A percentile compares a stretch with the other conserved stretches of the same genome.
Conservation (phyloP, 2,888 invertebrate genomes). For the Xestia xanthographa region DNA sequence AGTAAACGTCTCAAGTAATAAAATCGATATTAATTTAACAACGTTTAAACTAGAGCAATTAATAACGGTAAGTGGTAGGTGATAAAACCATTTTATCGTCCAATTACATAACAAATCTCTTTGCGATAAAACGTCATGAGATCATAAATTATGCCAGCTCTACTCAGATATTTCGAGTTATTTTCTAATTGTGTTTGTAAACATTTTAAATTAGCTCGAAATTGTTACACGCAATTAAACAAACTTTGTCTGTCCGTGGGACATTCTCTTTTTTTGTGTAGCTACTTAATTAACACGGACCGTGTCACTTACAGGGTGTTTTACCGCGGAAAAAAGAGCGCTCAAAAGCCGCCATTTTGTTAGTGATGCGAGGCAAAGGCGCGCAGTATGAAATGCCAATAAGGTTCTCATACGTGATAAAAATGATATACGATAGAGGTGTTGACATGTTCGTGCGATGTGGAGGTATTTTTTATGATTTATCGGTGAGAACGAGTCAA, state of each 20-base stretch:
- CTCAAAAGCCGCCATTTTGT: conserved; percentile 59
- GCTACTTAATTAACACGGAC: conserved; percentile 61
- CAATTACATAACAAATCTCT: conserved; percentile 51
- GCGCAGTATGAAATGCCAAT: conserved; percentile 47
- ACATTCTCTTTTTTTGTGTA: conserved; percentile 59
- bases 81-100: conserved; percentile 48
- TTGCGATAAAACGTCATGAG: conserved; percentile 39
- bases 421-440: conserved; percentile 51
- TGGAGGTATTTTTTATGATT: conserved; percentile 26
- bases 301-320: conserved; percentile 59
- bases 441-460: conserved; percentile 30
- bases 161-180: conserved; percentile 17
- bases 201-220: conserved; percentile 37
- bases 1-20: conserved; percentile 35
- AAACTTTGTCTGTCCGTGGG: conserved; percentile 30
- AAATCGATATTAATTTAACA: conserved; percentile 42
- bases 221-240: conserved; percentile 41
- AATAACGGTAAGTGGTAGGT: conserved; percentile 46
- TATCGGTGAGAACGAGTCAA: conserved; percentile 13
- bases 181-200: conserved; percentile 43
- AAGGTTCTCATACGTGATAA: conserved; percentile 37
- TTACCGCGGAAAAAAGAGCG: conserved; percentile 50
- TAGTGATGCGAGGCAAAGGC: conserved; percentile 59
- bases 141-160: conserved; percentile 31
- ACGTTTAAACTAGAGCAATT: conserved; percentile 43